Evolutionary conservation across 2,113 vertebrate genomes (phyloP).

Genomic region (Atractosteus spatula): DNA sequence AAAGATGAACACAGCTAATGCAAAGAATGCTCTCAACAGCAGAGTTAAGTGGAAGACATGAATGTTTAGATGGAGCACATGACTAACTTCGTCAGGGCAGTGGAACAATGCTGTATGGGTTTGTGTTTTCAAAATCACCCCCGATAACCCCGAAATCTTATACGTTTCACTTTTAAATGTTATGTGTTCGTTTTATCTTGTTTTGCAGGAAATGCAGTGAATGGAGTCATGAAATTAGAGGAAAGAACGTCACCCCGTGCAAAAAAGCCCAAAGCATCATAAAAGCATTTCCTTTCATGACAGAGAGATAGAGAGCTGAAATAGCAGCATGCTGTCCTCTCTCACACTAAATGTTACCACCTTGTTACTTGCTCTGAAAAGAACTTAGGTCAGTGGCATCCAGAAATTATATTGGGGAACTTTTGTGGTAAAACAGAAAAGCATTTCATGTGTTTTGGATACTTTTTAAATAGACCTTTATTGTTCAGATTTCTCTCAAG

Average conservation of each 20-base stretch:
- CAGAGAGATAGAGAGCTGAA: conserved; percentile 8
- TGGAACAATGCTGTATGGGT: background rate
- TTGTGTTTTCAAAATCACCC: too few relatives aligned
- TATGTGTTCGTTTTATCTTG: conserved; percentile 9
- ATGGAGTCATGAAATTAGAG: conserved; percentile 68
- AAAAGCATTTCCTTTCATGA: conserved; percentile 27
- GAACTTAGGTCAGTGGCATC: conserved; percentile 13
- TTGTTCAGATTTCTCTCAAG: too few relatives aligned
- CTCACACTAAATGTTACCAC: conserved; percentile 36
- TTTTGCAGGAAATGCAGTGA: conserved; percentile 58
- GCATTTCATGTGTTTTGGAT: background rate
- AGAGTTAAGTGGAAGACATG: too few relatives aligned
- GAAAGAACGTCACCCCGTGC: conserved; percentile 66
- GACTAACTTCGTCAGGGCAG: too few relatives aligned
- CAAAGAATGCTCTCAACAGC: too few relatives aligned
- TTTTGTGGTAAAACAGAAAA: background rate
- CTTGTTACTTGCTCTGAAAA: conserved; percentile 39
- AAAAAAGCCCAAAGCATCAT: conserved; percentile 71
- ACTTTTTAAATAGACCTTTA: background rate
- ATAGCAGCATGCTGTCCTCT: conserved; percentile 34
- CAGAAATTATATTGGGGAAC: too few relatives aligned
- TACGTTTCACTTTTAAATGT: background rate
- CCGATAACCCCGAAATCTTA: too few relatives aligned
- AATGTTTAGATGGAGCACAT: too few relatives aligned
- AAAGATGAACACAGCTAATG: too few relatives aligned